Base-by-base conservation (phyloP, 2,888 invertebrate species). In the Leucania comma region DNA sequence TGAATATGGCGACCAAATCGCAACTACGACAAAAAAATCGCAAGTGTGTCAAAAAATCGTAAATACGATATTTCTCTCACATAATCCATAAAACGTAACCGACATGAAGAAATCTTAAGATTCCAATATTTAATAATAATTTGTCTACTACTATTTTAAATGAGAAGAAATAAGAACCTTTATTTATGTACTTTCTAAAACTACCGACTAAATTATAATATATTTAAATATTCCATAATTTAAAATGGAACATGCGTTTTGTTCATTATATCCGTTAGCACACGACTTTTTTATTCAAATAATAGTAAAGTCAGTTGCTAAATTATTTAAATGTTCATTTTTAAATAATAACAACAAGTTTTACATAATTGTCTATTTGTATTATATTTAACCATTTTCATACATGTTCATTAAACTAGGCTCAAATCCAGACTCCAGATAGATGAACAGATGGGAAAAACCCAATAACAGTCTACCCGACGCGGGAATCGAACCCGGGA, bases 181-280 rank as follows among this genome's bases (percentile, higher is more conserved):
- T 60, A 60, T 68, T 14, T 35, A 42, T 65, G 35, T 51, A 57
- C 24, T 58, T 53, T 64, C 38, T 56, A 68, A 58, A 20, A 46
- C 56, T 83, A 83, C 35, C 4, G 17, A 68, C 51, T 84, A 81
- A 81, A 72, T 64, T 75, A 75, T 42, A 81, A 76, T 68, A 80
- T 68, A 77, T 46, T 46, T 57, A 24, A 67, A 57, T 59, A 65
- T 70, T 68, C 78, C 65, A 1, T 46, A 29, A 42, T 42, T 14
- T 42, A 4, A 17, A 42, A 20, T 29, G 51, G 66, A 72, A 50
- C 50, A 56, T 58, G 20, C n/a, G 10, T 57, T 59, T 53, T 75
- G 26, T 63, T 57, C 60, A 56, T 50, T 51, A n/a, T 48, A n/a
- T 48, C 12, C 46, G 32, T 59, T 68, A 84, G 69, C 65, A 83